These are phyloP conservation scores for Mimachlamys varia DNA, from an alignment of 2,888 invertebrate species.

Conservation along the genomic window DNA sequence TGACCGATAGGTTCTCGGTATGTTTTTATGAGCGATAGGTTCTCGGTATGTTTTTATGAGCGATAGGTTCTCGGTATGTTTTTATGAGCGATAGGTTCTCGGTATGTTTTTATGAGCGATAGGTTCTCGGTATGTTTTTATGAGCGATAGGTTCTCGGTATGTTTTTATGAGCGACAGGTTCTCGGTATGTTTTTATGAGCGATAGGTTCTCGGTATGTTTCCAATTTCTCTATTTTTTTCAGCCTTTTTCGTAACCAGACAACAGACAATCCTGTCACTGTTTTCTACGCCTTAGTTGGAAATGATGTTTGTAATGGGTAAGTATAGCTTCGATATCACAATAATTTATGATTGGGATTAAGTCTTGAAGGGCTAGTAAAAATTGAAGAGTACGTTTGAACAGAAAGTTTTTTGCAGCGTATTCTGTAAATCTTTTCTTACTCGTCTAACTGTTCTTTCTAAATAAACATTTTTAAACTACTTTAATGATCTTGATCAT, in stretches of 20 bases:
- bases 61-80: background rate
- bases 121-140: background rate
- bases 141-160: background rate
- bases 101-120: no score
- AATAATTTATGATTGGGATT: background rate
- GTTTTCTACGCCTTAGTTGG: constrained; percentile 82
- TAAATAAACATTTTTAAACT: no score
- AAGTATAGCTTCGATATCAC: constrained; percentile 56
- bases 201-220: background rate
- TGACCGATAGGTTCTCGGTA: background rate
- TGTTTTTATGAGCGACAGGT: no score
- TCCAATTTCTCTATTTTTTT: constrained; percentile 38
- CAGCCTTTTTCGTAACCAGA: constrained; percentile 79
- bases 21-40: no score
- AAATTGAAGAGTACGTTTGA: no score
- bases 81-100: no score
- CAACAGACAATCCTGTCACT: constrained; percentile 81
- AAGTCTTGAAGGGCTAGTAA: no score
- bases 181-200: background rate
- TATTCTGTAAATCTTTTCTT: no score
- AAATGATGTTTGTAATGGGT: constrained; percentile 84
- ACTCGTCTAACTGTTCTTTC: no score
- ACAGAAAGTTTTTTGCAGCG: no score
- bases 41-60: background rate
- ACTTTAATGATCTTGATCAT: no score